These are phyloP conservation scores for Harpalus rubripes DNA, from an alignment of 2,888 invertebrate genomes.

Conservation along the genomic window DNA sequence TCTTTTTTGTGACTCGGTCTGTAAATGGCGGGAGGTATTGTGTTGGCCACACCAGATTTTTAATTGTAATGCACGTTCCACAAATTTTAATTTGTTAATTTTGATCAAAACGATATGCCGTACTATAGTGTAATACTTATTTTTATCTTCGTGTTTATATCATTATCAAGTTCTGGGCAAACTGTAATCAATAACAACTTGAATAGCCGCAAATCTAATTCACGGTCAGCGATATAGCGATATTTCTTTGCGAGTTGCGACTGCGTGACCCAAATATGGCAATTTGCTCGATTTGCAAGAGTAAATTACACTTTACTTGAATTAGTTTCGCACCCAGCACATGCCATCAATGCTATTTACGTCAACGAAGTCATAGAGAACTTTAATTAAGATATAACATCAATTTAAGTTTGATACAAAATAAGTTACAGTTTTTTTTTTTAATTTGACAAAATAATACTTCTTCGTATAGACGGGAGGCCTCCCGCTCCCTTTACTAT, in stretches of 20 bases:
- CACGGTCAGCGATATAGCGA: conserved; percentile 44
- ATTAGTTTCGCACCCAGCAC: background rate
- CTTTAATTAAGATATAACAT: background rate
- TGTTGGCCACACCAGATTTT: too few species aligned
- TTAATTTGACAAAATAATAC: too few species aligned
- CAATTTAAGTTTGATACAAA: background rate
- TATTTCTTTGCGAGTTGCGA: conserved; percentile 52
- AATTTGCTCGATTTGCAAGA: conserved; percentile 36
- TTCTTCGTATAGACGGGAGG: too few species aligned
- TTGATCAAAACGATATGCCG: too few species aligned
- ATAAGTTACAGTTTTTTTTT: background rate
- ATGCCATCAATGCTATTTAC: background rate
- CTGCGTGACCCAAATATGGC: conserved; percentile 61
- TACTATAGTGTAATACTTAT: too few species aligned
- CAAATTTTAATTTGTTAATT: too few species aligned
- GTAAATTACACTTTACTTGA: conserved; percentile 45
- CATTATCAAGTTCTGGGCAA: conserved; percentile 1
- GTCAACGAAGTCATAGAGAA: background rate
- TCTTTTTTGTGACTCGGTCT: too few species aligned
- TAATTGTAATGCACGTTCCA: too few species aligned
- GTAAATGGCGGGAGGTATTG: too few species aligned
- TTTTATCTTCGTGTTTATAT: background rate
- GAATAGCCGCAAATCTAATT: conserved; percentile 45
- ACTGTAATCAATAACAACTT: conserved; percentile 42
- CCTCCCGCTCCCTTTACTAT: too few species aligned